phyloP scores from a whole-genome alignment of 1,140 invertebrate genomes.

The Ceratosolen solmsi region DNA sequence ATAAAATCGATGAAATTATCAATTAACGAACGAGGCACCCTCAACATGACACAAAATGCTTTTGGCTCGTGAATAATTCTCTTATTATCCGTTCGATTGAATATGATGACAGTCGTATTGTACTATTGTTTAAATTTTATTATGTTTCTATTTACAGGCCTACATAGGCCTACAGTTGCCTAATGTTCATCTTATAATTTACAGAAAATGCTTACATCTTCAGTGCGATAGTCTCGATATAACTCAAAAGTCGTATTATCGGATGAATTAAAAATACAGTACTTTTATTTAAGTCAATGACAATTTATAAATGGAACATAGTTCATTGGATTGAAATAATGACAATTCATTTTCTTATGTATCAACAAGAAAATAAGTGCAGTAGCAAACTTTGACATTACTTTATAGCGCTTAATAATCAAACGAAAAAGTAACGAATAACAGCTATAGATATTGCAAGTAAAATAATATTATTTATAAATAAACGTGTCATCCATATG shows the following conservation, averaged over 20 bases:
- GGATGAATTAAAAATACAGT: neutral
- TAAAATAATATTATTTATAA: neutral
- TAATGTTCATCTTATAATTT: neutral
- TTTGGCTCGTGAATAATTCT: conserved; percentile 34
- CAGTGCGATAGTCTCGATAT: conserved; percentile 3
- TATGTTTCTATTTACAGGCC: neutral
- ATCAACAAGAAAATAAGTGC: neutral
- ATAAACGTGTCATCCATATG: no score
- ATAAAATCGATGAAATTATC: conserved; percentile 47
- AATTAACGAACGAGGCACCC: conserved; percentile 32
- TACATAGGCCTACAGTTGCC: neutral
- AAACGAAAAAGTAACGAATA: no score
- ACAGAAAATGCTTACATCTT: neutral
- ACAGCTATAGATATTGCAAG: no score
- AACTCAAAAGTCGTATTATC: conserved; percentile 16
- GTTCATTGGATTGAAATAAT: neutral
- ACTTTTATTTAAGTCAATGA: neutral
- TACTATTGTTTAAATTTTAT: conserved; percentile 19
- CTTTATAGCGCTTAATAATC: no score
- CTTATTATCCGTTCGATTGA: neutral
- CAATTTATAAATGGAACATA: neutral
- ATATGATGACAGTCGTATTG: no score
- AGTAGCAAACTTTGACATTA: neutral
- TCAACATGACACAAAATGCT: conserved; percentile 25
- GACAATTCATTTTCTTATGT: neutral